Evolutionary conservation across 2,113 vertebrate genomes (phyloP), one percentile per base, ranked within the genome.

Genomic region (Zosterops japonicus): DNA sequence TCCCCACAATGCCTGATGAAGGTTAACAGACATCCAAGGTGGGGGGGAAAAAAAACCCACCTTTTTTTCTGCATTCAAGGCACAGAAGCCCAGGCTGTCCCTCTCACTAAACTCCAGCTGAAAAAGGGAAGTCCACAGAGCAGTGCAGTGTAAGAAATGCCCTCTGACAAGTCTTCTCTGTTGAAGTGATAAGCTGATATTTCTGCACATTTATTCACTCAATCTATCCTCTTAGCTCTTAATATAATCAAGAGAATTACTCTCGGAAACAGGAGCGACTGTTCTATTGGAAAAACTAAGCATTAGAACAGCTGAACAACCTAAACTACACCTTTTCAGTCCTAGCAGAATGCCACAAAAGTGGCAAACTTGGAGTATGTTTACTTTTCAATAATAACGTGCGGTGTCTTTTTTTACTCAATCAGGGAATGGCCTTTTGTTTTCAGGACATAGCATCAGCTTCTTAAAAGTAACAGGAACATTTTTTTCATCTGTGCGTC

Each of bases 21-120:
- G 33, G 36, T 78, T 49, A 68, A 60, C 2, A 47, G 56, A 70
- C 5, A 74, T 33, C 25, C 41, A 20, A 5, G 9, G 11, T 12
- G 23, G 11, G 2, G 10, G 1, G 2, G 1, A 12, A 35, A 12
- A 8, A 20, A 10, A 11, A 5, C 5, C 12, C 52, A 31, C 9
- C 27, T 42, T 8, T 33, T 91, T 41, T 65, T 31, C 44, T 57
- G 31, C 15, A 5, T 50, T 79, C 27, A 78, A 64, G 42, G 36
- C 31, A 83, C 22, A 64, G 63, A 72, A 47, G 46, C 11, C 18
- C 19, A 47, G 35, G 15, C 11, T 39, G 15, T 29, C 20, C 41
- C 44, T 44, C 57, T 76, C 55, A 36, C 25, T 71, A 41, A 71
- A 46, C 23, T 71, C 35, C 47, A 78, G 59, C 28, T 29, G 52